Conservation (phyloP, 2,113 vertebrate genomes). For the Boulengeromyrus knoepffleri region DNA sequence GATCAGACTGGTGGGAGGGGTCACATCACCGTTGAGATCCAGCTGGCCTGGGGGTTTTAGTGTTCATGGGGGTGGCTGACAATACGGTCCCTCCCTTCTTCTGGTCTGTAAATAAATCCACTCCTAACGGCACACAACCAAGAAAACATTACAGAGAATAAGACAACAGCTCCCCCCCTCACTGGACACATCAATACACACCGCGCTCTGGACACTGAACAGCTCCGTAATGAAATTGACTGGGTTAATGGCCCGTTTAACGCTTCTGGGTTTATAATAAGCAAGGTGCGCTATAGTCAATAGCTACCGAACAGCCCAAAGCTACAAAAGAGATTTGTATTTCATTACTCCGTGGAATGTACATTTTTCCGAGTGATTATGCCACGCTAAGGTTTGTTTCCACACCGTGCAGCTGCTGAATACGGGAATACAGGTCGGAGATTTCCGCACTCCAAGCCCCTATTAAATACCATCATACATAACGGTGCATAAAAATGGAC, state of each 20-base stretch:
- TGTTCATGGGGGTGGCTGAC: background rate
- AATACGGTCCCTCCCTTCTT: background rate
- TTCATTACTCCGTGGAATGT: background rate
- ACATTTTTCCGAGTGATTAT: background rate
- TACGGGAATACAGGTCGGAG: background rate
- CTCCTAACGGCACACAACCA: background rate
- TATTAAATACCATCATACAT: background rate
- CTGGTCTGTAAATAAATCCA: background rate
- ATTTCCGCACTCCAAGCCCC: background rate
- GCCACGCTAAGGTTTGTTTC: background rate
- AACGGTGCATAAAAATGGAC: background rate
- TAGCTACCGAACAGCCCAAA: background rate
- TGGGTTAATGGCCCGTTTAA: conserved; percentile 12
- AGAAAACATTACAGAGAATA: background rate
- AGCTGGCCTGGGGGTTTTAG: background rate
- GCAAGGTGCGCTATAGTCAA: background rate
- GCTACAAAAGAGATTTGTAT: background rate
- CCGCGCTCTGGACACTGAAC: background rate
- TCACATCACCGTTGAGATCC: background rate
- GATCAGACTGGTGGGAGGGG: background rate
- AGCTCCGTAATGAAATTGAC: conserved; percentile 8
- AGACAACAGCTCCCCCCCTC: conserved; percentile 29
- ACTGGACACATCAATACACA: conserved; percentile 18
- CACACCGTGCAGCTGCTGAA: background rate
- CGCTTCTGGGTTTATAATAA: conserved; percentile 10